Conservation (phyloP, 2,888 invertebrate genomes). For the Drosophila robusta region DNA sequence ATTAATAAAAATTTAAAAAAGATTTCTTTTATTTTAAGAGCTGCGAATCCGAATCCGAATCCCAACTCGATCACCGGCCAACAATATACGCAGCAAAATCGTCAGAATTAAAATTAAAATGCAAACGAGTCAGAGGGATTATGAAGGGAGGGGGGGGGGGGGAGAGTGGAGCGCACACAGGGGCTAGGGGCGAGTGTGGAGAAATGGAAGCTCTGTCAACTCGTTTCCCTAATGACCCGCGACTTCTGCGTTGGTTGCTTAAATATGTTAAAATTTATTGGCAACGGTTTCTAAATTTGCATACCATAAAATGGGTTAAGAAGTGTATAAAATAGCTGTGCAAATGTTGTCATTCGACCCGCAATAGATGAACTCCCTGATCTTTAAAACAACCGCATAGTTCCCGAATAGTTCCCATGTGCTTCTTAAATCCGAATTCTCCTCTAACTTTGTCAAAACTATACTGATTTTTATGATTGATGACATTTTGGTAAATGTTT, state of each 20-base stretch:
- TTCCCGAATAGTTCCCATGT: not conserved
- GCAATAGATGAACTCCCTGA: not conserved
- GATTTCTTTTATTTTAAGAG: constrained; percentile 74
- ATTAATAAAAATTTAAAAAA: constrained; percentile 82
- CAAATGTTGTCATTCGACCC: not conserved
- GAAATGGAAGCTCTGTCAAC: constrained; percentile 43
- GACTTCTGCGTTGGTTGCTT: constrained; percentile 66
- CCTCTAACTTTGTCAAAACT: not conserved
- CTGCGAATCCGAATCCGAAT: constrained; percentile 17
- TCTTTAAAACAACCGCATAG: not conserved
- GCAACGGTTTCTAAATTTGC: constrained; percentile 54
- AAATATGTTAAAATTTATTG: constrained; percentile 77
- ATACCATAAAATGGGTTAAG: constrained; percentile 49
- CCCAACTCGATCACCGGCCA: constrained; percentile 1
- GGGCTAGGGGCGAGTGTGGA: not conserved
- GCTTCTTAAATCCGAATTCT: not conserved
- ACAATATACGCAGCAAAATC: constrained; percentile 52
- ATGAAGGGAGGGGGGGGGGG: too few relatives aligned
- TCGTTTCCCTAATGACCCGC: constrained; percentile 52
- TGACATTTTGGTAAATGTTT: too few relatives aligned
- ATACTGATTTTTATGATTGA: too few relatives aligned
- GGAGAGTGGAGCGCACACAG: not conserved
- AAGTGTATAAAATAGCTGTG: constrained; percentile 3
- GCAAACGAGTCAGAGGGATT: constrained; percentile 34
- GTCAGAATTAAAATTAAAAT: constrained; percentile 38